A percentile compares a stretch with the other conserved stretches of the same genome.
These are phyloP conservation scores for Chaunax sp. DNA, from an alignment of 2,797 vertebrate genomes.

Conservation along the genomic window DNA sequence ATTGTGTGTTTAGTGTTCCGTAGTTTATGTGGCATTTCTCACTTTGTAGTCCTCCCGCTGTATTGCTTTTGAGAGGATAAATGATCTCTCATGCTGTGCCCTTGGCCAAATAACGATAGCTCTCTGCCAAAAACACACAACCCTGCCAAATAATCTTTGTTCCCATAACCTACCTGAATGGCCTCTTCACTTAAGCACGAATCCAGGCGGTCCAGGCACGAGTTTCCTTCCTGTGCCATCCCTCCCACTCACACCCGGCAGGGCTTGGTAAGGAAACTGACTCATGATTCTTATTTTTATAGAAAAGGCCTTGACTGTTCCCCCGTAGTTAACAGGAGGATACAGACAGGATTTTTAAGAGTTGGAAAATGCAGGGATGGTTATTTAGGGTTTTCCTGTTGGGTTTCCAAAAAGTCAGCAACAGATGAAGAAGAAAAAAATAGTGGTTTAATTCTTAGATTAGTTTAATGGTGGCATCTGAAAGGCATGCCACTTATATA, in stretches of 20 bases:
- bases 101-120: slow-evolving; percentile 34
- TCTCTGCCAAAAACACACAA: slow-evolving; percentile 57
- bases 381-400: slow-evolving; percentile 28
- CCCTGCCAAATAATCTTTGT: slow-evolving; percentile 47
- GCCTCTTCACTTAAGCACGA: slow-evolving; percentile 37
- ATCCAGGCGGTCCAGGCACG: slow-evolving; percentile 52
- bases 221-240: slow-evolving; percentile 63
- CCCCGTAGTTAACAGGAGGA: slow-evolving; percentile 41
- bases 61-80: slow-evolving; percentile 32
- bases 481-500: slow-evolving; percentile 13
- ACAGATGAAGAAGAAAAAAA: too few relatives aligned
- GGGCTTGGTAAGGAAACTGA: slow-evolving; percentile 60
- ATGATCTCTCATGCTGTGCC: slow-evolving; percentile 45
- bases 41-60: slow-evolving; percentile 30
- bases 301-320: slow-evolving; percentile 33
- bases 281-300: slow-evolving; percentile 46
- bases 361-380: slow-evolving; percentile 55
- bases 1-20: slow-evolving; percentile 7
- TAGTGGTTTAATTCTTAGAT: too few relatives aligned
- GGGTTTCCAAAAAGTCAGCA: slow-evolving; percentile 14
- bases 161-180: slow-evolving; percentile 67
- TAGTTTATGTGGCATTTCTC: slow-evolving; percentile 29
- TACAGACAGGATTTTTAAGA: slow-evolving; percentile 20
- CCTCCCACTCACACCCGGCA: slow-evolving; percentile 55
- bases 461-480: background rate